Evolutionary conservation across 1,140 invertebrate genomes (phyloP), one percentile per base, ranked within the genome.

Genomic region (Drosophila baimaii): DNA sequence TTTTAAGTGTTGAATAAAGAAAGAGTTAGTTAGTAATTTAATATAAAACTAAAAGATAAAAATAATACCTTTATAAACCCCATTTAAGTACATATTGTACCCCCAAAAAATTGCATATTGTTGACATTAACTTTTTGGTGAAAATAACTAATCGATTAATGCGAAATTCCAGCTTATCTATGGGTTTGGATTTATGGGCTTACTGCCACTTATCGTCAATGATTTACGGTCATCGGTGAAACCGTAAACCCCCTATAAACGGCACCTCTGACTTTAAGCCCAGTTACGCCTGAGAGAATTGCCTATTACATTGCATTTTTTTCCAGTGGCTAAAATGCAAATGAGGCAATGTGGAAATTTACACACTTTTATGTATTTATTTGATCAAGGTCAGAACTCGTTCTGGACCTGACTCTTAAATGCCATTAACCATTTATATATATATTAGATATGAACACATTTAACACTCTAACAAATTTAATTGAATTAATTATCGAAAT

Each of bases 341-440:
- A 71, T 71, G n/a, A 29, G 46, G 31, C 55, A 72, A 52, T n/a
- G 15, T 68, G 61, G 19, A 68, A 71, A 51, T 25, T 72, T 46
- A 35, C 65, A 51, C 41, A 71, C 31, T 66, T 47, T 35, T 29
- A 64, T 66, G 47, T 41, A 54, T 25, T 47, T 41, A 25, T 35
- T 41, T 25, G 69, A 71, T 59, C 69, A 59, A 72, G 52, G 69
- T 59, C 29, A 71, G 54, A 69, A 69, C 66, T 55, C 23, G 44
- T 71, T 72, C 17, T 43, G 12, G 3, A 2, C 33, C 8, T 39
- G 49, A 31, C 21, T 37, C 31, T 39, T 51, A 19, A 25, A 8
- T 4, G 12, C 9, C n/a, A 33, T 17, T 65, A 25, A 31, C 29
- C 13, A 47, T 8, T 17, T 39, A 12, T 17, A 12, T 31, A 15